Percentiles rank a stretch among this genome's conserved stretches.
Evolutionary conservation across 1,140 invertebrate genomes (phyloP).

Genomic region (Drosophila mauritiana): DNA sequence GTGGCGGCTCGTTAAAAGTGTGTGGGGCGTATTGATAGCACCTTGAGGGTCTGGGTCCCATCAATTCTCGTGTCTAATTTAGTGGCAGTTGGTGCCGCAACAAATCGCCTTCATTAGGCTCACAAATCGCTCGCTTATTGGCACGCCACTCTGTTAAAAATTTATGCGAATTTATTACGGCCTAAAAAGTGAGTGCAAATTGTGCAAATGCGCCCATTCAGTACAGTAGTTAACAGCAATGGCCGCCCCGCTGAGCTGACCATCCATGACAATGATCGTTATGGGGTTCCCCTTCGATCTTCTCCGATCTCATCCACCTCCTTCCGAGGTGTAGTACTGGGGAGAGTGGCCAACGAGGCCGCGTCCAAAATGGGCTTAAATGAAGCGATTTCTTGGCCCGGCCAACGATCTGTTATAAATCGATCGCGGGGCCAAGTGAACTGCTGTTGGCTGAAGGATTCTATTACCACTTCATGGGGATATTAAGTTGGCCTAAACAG

Average conservation of each 20-base stretch:
- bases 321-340: conserved; percentile 23
- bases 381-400: conserved; percentile 51
- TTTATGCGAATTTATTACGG: conserved; percentile 72
- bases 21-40: conserved; percentile 23
- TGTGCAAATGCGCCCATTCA: conserved; percentile 69
- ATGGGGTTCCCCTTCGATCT: conserved; percentile 6
- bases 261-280: conserved; percentile 60
- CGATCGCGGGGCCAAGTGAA: conserved; percentile 20
- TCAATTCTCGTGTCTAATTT: conserved; percentile 67
- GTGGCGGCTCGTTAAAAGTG: conserved; percentile 63
- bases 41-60: conserved; percentile 27
- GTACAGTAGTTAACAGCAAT: conserved; percentile 74
- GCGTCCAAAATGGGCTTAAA: conserved; percentile 52
- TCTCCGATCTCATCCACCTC: background rate
- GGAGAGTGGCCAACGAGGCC: conserved; percentile 51
- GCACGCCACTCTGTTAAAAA: conserved; percentile 49
- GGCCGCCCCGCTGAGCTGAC: conserved; percentile 61
- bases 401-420: conserved; percentile 43
- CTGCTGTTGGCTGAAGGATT: conserved; percentile 26
- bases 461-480: conserved; percentile 18
- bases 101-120: conserved; percentile 78
- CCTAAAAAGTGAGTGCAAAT: conserved; percentile 66
- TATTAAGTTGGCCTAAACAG: conserved; percentile 16
- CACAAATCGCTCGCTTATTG: conserved; percentile 75
- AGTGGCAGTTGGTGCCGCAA: conserved; percentile 71